Evolutionary conservation across 1,140 invertebrate genomes (phyloP).

Genomic region (Ladona fulva): DNA sequence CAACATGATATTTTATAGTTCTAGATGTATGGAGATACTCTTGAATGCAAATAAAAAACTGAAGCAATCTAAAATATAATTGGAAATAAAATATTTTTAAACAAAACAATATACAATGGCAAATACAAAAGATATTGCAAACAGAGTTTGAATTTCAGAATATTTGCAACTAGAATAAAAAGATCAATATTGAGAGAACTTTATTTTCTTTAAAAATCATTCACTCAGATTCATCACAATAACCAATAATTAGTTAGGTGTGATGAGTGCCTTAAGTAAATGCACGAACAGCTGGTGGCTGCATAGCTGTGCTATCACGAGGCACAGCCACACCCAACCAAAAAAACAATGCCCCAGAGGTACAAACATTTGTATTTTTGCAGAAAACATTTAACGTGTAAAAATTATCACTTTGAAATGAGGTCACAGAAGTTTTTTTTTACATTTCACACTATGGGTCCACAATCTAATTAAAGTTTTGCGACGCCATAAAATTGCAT

Average conservation of each 20-base stretch:
- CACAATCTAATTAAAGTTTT: conserved; percentile 7
- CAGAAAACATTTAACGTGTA: conserved; percentile 10
- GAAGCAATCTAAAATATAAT: too few species aligned
- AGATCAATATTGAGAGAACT: background rate
- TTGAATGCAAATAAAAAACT: too few species aligned
- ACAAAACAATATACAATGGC: too few species aligned
- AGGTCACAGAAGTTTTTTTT: background rate
- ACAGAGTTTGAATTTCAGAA: too few species aligned
- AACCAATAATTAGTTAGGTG: background rate
- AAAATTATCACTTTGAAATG: conserved; percentile 5
- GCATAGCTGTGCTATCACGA: background rate
- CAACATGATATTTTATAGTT: too few species aligned
- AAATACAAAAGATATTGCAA: too few species aligned
- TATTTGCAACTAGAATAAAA: too few species aligned
- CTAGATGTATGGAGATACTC: too few species aligned
- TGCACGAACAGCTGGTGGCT: background rate
- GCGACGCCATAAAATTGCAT: background rate
- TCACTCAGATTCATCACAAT: conserved; percentile 5
- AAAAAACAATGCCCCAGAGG: conserved; percentile 4
- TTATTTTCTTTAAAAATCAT: background rate
- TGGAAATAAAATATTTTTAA: too few species aligned
- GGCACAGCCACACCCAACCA: background rate
- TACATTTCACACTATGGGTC: background rate
- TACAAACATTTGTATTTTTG: background rate
- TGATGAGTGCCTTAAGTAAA: background rate